A percentile compares a stretch with the other conserved stretches of the same genome.
Conservation (phyloP, 30 jellyfish, hydroid and myxozoan species). For the Aurelia coerulea region DNA sequence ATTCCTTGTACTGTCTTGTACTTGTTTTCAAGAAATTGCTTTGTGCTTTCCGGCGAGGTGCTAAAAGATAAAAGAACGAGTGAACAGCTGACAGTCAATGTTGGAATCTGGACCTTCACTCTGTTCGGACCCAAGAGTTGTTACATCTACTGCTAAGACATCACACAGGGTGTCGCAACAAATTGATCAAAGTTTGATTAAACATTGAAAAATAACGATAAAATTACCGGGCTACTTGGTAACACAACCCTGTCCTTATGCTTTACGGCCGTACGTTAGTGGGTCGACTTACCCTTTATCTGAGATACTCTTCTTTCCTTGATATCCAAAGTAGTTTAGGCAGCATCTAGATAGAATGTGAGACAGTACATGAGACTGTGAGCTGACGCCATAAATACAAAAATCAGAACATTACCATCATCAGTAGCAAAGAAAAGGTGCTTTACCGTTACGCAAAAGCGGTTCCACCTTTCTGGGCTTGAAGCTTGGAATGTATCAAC, state of each 20-base stretch:
- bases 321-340: constrained; percentile 60
- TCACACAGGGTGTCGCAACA: too few relatives aligned
- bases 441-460: too few relatives aligned
- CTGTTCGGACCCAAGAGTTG: too few relatives aligned
- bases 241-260: too few relatives aligned
- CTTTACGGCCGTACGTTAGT: not conserved
- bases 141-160: too few relatives aligned
- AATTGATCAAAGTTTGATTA: too few relatives aligned
- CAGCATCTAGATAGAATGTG: constrained; percentile 71
- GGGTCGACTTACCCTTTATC: constrained; percentile 49
- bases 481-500: too few relatives aligned
- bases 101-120: not conserved
- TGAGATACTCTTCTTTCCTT: constrained; percentile 68
- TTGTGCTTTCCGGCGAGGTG: constrained; percentile 76
- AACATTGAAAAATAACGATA: too few relatives aligned
- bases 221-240: too few relatives aligned
- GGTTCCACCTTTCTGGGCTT: too few relatives aligned
- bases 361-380: not conserved
- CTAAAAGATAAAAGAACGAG: constrained; percentile 15
- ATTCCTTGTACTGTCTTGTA: constrained; percentile 64
- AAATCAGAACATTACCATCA: too few relatives aligned
- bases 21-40: constrained; percentile 76
- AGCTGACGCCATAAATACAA: not conserved
- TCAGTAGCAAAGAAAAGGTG: too few relatives aligned
- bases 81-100: not conserved